Evolutionary conservation across 2,113 vertebrate species (phyloP).

Genomic region (Gobius niger): DNA sequence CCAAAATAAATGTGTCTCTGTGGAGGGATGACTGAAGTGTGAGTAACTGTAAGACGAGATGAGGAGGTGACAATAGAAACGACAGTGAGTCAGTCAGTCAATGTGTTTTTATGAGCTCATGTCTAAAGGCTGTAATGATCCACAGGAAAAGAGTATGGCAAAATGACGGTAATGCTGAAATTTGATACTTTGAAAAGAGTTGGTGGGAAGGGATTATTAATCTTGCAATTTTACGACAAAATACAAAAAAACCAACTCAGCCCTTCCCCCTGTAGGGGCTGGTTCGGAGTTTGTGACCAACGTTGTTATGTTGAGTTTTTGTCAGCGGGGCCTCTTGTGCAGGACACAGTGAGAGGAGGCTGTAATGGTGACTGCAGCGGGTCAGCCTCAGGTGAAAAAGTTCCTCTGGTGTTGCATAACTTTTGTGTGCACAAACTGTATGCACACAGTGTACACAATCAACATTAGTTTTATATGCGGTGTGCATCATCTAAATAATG

Average conservation of each 20-base stretch:
- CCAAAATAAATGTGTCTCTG: not conserved
- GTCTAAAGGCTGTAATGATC: not conserved
- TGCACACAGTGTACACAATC: not conserved
- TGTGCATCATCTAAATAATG: too few relatives aligned
- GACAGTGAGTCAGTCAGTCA: not conserved
- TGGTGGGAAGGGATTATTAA: too few relatives aligned
- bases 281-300: not conserved
- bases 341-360: not conserved
- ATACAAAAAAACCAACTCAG: not conserved
- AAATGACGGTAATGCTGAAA: not conserved
- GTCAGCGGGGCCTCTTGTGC: not conserved
- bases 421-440: not conserved
- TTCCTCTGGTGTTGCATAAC: not conserved
- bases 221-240: not conserved
- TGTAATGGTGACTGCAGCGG: not conserved
- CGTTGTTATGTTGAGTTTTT: not conserved
- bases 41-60: slow-evolving; percentile 3
- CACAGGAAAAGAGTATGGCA: not conserved
- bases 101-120: not conserved
- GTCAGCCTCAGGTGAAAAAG: not conserved
- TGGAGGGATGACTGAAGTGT: not conserved
- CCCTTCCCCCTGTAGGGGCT: not conserved
- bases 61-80: not conserved
- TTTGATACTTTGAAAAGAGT: not conserved
- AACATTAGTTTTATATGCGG: not conserved